Evolutionary conservation across 2,797 vertebrate genomes (phyloP).

Genomic region (Glossophaga mutica): DNA sequence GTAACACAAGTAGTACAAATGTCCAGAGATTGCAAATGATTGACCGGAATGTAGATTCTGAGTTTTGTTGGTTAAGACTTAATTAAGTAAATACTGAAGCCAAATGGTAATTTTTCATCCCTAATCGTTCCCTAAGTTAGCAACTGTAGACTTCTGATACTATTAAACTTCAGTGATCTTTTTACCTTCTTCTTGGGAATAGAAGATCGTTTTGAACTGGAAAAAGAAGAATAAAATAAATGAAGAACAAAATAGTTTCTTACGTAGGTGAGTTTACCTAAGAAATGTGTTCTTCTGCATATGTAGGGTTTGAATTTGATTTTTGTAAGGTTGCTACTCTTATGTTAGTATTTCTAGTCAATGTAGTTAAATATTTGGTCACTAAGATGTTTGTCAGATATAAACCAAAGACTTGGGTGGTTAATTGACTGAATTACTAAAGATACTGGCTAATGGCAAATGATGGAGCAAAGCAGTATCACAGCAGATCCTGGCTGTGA

Average conservation of each 20-base stretch:
- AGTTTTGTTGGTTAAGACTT: constrained; percentile 46
- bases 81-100: constrained; percentile 43
- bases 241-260: not conserved
- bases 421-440: not conserved
- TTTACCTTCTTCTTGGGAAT: not conserved
- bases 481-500: not conserved
- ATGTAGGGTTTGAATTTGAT: not conserved
- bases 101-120: constrained; percentile 36
- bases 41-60: constrained; percentile 63
- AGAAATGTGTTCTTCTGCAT: not conserved
- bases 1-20: constrained; percentile 51
- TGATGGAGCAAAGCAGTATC: not conserved
- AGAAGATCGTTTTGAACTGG: not conserved
- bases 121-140: not conserved
- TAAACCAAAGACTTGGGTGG: not conserved
- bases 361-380: constrained; percentile 23
- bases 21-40: constrained; percentile 69
- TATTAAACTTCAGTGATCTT: constrained; percentile 16
- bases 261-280: not conserved
- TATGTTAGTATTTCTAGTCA: constrained; percentile 15
- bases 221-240: not conserved
- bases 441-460: not conserved
- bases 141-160: not conserved
- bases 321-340: not conserved
- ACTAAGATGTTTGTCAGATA: constrained; percentile 1